Base-by-base conservation (phyloP, 2,888 invertebrate genomes). In the Amiota communis region DNA sequence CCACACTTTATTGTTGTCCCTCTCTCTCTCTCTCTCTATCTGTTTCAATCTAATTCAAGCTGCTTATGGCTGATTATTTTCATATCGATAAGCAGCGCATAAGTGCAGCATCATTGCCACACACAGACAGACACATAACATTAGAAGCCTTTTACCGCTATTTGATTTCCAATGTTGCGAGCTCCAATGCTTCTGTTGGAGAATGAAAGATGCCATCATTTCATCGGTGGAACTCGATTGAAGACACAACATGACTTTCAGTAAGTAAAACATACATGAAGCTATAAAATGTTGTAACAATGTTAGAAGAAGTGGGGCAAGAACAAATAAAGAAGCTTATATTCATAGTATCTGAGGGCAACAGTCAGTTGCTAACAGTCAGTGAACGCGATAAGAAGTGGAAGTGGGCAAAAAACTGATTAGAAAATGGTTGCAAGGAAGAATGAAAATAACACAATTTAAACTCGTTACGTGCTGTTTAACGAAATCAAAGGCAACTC, bases 91-190 rank as follows among this genome's bases (percentile, higher is more conserved):
- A 79, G 79, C 76, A 80, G 78, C 78, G 75, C 84, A 82, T 77
- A 84, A 83, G 84, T 83, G 83, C 83, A 83, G 81, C 78, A 83
- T 83, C 83, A 83, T 83, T 83, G 82, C 82, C 83, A 78, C 59
- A 57, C 57, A 57, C 15, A 57, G 15, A 57, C 8, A 23, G 17
- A 65, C n/a, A 65, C 46, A 65, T 15, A 79, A 77, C n/a, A 36
- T 36, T 59, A 74, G 78, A 63, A n/a, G 53, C 12, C 70, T 49
- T 65, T 65, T 48, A 17, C 20, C 48, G 65, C 65, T 9, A 20
- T 20, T 36, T 65, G 65, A 65, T 65, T 65, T 48, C 48, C 48
- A 65, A 65, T 15, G 48, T n/a, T 10, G 11, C 13, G n/a, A 36
- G 36, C 36, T 36, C 10, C 46, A 47, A 47, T 15, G n/a, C 13